Evolutionary conservation across 2,113 vertebrate genomes (phyloP), one percentile per base, ranked within the genome.

Genomic region (Castor canadensis): DNA sequence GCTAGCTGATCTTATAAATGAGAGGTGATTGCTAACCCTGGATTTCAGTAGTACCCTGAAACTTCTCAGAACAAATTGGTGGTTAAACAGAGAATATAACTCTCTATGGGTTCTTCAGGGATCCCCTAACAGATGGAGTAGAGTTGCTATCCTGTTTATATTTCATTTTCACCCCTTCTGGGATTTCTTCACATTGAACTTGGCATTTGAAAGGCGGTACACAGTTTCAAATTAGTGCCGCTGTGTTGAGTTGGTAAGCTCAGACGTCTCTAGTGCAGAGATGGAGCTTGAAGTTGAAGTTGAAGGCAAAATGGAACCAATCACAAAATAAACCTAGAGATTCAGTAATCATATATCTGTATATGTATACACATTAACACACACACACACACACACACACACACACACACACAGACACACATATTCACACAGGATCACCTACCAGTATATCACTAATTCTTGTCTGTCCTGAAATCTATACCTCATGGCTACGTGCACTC

Each of bases 371-470:
- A 22, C 9, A 54, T 19, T n/a, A n/a, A 38, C 11, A 38, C 20
- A 24, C 56, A 58, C 56, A 17, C 72, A 17, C 9, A 35, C 24
- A 24, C 15, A 35, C 7, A 35, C 4, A 40, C 28, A 4, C 12
- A 12, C 9, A 3, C 3, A 0, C 1, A 20, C 12, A 49, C 20
- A 5, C 45, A 10, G 15, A 79, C 20, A 11, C n/a, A 56, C 20
- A 35, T 19, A 20, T 4, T 35, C 24, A 26, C 69, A 45, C 0
- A 6, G 4, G 45, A 22, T 35, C 54, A 58, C 54, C 54, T 67
- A 32, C 20, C 38, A 43, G 11, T 20, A 2, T 40, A 9, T 45
- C 30, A 17, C 38, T n/a, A 75, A 19, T 54, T 62, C 88, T 86
- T 62, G 9, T 28, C 40, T 60, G 19, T 62, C 60, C 60, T 54